Base-by-base conservation (phyloP, 2,888 invertebrate genomes). In the Dynastes tityus region DNA sequence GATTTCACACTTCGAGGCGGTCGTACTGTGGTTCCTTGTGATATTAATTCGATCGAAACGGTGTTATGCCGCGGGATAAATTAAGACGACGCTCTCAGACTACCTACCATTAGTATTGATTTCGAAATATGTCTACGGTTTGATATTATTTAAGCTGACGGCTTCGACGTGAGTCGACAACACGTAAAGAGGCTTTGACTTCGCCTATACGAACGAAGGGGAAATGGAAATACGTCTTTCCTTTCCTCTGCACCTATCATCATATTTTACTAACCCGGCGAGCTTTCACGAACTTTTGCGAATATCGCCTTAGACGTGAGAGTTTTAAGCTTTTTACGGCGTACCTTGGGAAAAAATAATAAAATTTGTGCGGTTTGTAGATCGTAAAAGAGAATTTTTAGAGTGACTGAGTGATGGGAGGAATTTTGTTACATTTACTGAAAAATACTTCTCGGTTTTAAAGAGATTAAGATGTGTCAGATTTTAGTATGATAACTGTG, bases 41-140 rank as follows among this genome's bases (percentile, higher is more conserved):
- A 74, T 74, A 63, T 61, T 74, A 74, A 74, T 74, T 74, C 61
- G 73, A 40, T 27, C 45, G 61, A 16, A 74, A 61, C 45, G 8
- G 13, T 58, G 58, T 61, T 61, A 74, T 61, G 73, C 73, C 45
- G 11, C 9, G 8, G 61, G 73, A 74, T 27, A 61, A 61, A 74
- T 61, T 74, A 61, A 73, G 73, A 73, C 45, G 73, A 61, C 61
- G 16, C 58, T 16, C n/a, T 5, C 40, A 22, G 22, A 22, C 22
- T 55, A 22, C 22, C 16, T 16, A 8, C 16, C n/a, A 16, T 9
- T 40, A 27, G 61, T 74, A 74, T 74, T 13, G 73, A 74, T 61
- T 74, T 61, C 11, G 45, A 74, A 74, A 61, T 61, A 22, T 61
- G 61, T 74, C 73, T 61, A 27, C n/a, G 45, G 22, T 61, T 61